A percentile compares a stretch with the other conserved stretches of the same genome.
Conservation (phyloP, 2,113 vertebrate genomes). For the Rousettus leschenaultii region DNA sequence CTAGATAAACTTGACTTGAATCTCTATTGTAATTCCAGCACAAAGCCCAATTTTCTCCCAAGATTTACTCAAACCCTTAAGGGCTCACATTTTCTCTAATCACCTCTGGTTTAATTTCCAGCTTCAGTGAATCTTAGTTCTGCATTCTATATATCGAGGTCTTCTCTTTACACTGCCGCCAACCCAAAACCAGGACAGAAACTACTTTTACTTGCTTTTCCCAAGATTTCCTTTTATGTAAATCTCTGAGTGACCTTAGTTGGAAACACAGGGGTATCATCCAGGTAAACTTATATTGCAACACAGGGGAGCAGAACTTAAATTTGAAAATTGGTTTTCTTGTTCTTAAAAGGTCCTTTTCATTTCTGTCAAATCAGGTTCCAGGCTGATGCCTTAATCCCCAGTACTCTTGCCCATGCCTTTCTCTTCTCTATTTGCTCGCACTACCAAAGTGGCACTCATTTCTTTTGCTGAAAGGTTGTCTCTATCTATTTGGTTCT, state of each 20-base stretch:
- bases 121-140: neutral
- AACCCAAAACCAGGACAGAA: neutral
- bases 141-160: neutral
- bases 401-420: neutral
- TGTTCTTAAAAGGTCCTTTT: neutral
- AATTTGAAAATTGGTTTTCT: neutral
- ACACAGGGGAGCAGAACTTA: neutral
- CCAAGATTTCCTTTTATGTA: neutral
- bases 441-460: neutral
- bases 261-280: neutral
- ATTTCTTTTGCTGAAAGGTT: neutral
- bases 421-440: neutral
- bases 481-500: neutral
- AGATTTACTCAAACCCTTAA: neutral
- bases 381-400: neutral
- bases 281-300: neutral
- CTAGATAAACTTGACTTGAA: neutral
- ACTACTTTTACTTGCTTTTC: neutral
- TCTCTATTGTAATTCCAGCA: neutral
- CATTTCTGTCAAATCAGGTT: neutral
- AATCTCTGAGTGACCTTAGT: neutral
- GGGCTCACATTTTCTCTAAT: neutral
- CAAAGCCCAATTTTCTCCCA: neutral
- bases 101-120: neutral
- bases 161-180: neutral